These are phyloP conservation scores for Bombycilla garrulus DNA, from an alignment of 2,113 vertebrate genomes.

Conservation along the genomic window DNA sequence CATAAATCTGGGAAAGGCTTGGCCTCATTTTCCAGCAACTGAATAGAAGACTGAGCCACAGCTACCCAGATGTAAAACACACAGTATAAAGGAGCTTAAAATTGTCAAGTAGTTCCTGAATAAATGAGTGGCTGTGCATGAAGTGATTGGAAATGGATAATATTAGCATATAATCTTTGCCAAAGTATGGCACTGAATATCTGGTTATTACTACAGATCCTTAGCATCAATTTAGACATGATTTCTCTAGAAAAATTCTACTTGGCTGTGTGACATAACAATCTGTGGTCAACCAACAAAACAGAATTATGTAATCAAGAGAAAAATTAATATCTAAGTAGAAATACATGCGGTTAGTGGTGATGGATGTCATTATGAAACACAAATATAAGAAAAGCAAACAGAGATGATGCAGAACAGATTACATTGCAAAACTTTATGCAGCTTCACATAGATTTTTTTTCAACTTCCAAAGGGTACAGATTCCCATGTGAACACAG, in stretches of 20 bases:
- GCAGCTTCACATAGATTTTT: not conserved
- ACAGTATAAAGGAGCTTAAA: conserved; percentile 29
- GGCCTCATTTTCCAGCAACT: not conserved
- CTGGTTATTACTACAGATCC: not conserved
- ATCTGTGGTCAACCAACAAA: not conserved
- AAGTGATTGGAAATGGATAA: conserved; percentile 9
- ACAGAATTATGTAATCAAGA: not conserved
- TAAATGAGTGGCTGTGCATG: conserved; percentile 10
- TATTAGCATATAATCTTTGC: conserved; percentile 29
- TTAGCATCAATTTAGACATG: not conserved
- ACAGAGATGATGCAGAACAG: not conserved
- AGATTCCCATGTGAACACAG: not conserved
- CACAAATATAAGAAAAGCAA: not conserved
- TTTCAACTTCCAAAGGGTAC: not conserved
- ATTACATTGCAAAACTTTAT: not conserved
- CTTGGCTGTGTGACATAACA: not conserved
- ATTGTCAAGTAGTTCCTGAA: conserved; percentile 37
- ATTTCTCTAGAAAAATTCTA: not conserved
- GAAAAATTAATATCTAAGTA: not conserved
- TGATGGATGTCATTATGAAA: not conserved
- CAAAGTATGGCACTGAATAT: not conserved
- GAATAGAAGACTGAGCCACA: not conserved
- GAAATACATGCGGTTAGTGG: not conserved
- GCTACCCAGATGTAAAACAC: conserved; percentile 6
- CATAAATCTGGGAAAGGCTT: not conserved